Base-by-base conservation (phyloP, 1,140 invertebrate species). In the Amphibalanus amphitrite region DNA sequence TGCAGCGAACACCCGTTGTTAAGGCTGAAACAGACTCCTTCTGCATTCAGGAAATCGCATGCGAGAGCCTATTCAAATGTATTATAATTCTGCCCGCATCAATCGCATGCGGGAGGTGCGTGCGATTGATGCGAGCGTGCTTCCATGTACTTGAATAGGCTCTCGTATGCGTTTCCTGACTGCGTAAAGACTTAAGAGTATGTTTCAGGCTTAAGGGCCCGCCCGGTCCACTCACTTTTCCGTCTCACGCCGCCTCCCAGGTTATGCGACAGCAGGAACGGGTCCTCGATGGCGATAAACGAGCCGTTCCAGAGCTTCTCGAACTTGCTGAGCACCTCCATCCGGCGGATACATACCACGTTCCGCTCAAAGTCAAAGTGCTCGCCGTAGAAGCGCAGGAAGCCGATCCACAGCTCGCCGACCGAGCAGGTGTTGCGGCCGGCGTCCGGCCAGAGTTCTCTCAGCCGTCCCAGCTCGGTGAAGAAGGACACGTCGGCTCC, bases 251-350 rank as follows among this genome's bases (percentile, higher is more conserved):
- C 84, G 75, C 79, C 80, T 40, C 85, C 85, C 40, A 87, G 77
- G 76, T 87, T 87, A 75, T 86, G 85, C 73, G 73, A 79, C 28
- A 84, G 77, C 75, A 85, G 83, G 80, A 87, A 87, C 26, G 86
- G 86, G 79, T 87, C 86, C 81, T 87, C 86, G 76, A 87, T 85
- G 0, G 84, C 84, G 69, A 87, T 79, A 70, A 79, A 79, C 69
- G 81, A 79, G 10, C 81, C 80, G 73, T 81, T 83, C 86, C 86
- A 87, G 25, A 84, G 77, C 74, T 86, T 87, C 72, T 85, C 82
- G 75, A 85, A 82, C 64, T 82, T 79, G 3, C 80, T 81, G 20
- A 87, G 76, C 4, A 78, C 78, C 47, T 77, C 77, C 10, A 74
- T 75, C 73, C 84, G 83, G 40, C 83, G 77, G n/a, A 86, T 85